These are phyloP conservation scores for Macheiramphus alcinus DNA, from an alignment of 2,113 vertebrate species.

Conservation along the genomic window DNA sequence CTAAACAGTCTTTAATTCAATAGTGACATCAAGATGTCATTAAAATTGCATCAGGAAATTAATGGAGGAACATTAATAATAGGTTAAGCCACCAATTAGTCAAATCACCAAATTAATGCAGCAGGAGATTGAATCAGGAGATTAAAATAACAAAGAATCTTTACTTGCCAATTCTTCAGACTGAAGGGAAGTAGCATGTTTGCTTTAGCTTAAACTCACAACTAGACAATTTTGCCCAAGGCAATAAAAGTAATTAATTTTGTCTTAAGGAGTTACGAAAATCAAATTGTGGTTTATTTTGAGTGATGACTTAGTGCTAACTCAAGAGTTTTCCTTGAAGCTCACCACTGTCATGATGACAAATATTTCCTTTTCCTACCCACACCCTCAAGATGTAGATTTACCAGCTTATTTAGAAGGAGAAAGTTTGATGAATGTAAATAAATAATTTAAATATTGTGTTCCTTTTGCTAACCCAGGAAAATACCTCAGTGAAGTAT, in stretches of 20 bases:
- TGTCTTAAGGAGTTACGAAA: not conserved
- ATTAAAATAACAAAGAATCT: constrained; percentile 62
- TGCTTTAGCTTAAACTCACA: not conserved
- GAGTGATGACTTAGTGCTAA: not conserved
- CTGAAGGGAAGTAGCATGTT: not conserved
- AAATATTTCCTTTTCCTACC: not conserved
- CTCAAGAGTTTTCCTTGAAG: not conserved
- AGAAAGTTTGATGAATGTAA: not conserved
- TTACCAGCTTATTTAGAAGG: not conserved
- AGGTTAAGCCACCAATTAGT: constrained; percentile 57
- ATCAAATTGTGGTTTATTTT: not conserved
- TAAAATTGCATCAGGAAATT: constrained; percentile 54
- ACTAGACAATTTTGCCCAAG: not conserved
- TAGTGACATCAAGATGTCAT: constrained; percentile 34
- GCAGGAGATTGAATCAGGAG: constrained; percentile 52
- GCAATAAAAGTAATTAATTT: constrained; percentile 1
- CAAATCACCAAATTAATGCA: constrained; percentile 62
- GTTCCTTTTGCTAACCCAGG: not conserved
- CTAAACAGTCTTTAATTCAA: constrained; percentile 28
- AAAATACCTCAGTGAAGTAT: not conserved
- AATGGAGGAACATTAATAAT: constrained; percentile 54
- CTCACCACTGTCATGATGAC: not conserved
- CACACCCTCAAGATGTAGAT: not conserved
- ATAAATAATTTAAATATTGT: not conserved
- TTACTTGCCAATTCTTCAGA: not conserved